These are phyloP conservation scores for Nymphalis c-album DNA, from an alignment of 2,888 invertebrate species.

Conservation along the genomic window DNA sequence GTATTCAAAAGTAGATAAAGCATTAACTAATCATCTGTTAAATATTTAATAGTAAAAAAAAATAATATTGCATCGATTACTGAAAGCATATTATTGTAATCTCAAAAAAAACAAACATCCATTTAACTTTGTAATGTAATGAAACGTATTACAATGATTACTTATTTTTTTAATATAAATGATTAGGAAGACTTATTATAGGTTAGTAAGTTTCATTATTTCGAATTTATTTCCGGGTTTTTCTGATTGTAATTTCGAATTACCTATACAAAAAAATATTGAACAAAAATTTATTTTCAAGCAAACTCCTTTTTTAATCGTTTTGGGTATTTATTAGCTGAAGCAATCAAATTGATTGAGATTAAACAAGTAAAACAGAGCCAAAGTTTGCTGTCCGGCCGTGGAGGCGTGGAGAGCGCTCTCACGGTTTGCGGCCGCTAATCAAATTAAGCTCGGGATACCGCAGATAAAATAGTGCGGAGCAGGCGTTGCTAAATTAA, in stretches of 20 bases:
- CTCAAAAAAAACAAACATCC: no score
- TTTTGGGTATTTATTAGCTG: not conserved
- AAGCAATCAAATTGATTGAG: slow-evolving; percentile 40
- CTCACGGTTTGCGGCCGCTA: slow-evolving; percentile 71
- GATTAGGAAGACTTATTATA: no score
- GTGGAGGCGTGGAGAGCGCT: slow-evolving; percentile 57
- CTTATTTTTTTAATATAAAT: no score
- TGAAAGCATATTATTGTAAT: no score
- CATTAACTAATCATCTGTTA: no score
- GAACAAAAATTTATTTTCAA: not conserved
- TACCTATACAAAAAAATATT: not conserved
- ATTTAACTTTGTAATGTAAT: no score
- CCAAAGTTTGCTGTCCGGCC: slow-evolving; percentile 66
- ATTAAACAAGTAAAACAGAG: slow-evolving; percentile 48
- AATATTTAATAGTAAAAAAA: no score
- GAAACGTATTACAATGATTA: no score
- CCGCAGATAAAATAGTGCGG: slow-evolving; percentile 47
- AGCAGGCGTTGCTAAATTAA: slow-evolving; percentile 36
- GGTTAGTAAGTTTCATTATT: no score
- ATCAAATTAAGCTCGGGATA: slow-evolving; percentile 77
- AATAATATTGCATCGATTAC: not conserved
- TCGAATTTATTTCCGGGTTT: no score
- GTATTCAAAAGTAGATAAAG: no score
- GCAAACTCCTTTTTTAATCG: not conserved
- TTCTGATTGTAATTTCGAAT: not conserved